These are phyloP conservation scores for Agelaius tricolor DNA, from an alignment of 2,113 vertebrate species.

Conservation along the genomic window DNA sequence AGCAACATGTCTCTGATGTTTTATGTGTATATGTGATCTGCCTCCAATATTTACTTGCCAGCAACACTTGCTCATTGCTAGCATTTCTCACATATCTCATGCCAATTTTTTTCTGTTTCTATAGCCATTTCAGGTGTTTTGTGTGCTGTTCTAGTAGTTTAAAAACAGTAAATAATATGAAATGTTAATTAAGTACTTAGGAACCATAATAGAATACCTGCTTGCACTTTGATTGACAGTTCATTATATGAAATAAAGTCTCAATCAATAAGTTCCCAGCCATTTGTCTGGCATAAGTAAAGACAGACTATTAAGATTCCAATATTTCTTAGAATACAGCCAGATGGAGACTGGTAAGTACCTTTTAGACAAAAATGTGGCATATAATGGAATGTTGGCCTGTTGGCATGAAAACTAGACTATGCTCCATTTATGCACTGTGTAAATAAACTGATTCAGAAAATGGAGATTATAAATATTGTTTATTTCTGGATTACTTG, in stretches of 20 bases:
- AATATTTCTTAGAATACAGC: background rate
- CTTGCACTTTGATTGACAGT: background rate
- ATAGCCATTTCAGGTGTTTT: background rate
- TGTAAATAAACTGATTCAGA: background rate
- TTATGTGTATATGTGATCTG: background rate
- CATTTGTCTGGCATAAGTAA: background rate
- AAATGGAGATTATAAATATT: background rate
- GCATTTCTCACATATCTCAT: background rate
- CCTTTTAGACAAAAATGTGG: slow-evolving; percentile 12
- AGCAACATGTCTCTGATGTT: background rate
- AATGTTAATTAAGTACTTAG: background rate
- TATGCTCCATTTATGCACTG: background rate
- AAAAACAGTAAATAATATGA: background rate
- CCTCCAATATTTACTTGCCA: background rate
- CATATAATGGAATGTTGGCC: background rate
- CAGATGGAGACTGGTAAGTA: background rate
- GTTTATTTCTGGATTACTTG: background rate
- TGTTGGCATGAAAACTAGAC: background rate
- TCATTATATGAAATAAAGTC: background rate
- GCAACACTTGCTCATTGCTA: background rate
- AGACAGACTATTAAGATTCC: background rate
- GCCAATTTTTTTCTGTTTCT: background rate
- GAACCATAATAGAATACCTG: background rate
- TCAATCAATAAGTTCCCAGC: background rate
- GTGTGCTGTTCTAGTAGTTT: background rate